Evolutionary conservation across 2,113 vertebrate species (phyloP).

Genomic region (Colossoma macropomum): DNA sequence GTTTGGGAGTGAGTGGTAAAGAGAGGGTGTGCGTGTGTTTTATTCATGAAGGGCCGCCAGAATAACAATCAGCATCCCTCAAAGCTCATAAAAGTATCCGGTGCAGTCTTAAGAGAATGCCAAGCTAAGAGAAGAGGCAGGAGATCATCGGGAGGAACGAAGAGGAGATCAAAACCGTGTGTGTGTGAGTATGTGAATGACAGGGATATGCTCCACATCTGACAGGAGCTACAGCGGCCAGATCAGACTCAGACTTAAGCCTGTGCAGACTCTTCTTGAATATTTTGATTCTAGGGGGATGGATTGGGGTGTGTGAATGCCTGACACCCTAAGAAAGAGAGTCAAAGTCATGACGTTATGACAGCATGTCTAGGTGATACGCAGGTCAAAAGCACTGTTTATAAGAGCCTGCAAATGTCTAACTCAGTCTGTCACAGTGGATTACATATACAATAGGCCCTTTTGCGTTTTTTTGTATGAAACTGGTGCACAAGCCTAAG

Average conservation of each 20-base stretch:
- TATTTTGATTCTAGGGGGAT: not conserved
- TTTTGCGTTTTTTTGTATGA: too few relatives aligned
- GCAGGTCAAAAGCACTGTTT: not conserved
- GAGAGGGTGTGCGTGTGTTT: conserved; percentile 23
- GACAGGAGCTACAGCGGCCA: conserved; percentile 36
- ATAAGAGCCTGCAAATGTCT: not conserved
- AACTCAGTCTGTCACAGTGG: not conserved
- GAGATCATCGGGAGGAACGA: not conserved
- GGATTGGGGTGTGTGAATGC: not conserved
- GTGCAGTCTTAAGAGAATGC: conserved; percentile 34
- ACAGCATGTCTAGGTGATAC: not conserved
- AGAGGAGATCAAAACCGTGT: conserved; percentile 40
- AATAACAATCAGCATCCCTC: conserved; percentile 43
- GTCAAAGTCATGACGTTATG: not conserved
- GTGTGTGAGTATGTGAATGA: conserved; percentile 45
- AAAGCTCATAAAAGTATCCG: conserved; percentile 17
- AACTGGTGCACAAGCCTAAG: too few relatives aligned
- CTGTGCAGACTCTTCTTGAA: not conserved
- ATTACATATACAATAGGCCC: not conserved
- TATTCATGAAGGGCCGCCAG: conserved; percentile 43
- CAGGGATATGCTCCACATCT: conserved; percentile 28
- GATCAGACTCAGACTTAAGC: conserved; percentile 30
- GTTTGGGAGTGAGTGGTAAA: not conserved
- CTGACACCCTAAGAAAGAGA: not conserved
- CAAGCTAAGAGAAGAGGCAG: conserved; percentile 16